Percentiles rank a stretch among this genome's conserved stretches.
These are phyloP conservation scores for Artibeus jamaicensis DNA, from an alignment of 2,797 vertebrate species.

Conservation along the genomic window DNA sequence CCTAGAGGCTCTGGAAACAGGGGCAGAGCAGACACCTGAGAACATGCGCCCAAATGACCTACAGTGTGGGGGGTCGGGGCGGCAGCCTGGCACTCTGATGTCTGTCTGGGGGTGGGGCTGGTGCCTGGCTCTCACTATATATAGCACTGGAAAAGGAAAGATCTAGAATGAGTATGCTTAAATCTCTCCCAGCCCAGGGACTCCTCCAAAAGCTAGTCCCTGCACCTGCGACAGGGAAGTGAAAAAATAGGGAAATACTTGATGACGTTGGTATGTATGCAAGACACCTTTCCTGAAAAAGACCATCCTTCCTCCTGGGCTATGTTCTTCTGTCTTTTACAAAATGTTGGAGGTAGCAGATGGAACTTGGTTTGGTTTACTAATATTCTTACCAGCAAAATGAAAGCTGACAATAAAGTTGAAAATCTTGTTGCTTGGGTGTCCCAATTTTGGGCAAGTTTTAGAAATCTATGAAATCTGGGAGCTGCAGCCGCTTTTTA, in stretches of 20 bases:
- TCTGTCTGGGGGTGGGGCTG: background rate
- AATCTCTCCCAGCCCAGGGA: background rate
- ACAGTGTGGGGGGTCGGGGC: no score
- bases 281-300: background rate
- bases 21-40: background rate
- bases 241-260: background rate
- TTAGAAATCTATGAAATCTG: background rate
- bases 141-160: background rate
- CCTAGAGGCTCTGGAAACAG: background rate
- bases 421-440: background rate
- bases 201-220: background rate
- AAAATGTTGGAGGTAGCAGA: background rate
- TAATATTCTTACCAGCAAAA: background rate
- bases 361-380: background rate
- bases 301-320: background rate
- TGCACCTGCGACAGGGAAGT: background rate
- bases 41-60: background rate
- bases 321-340: background rate
- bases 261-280: background rate
- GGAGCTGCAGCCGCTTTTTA: background rate
- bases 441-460: background rate
- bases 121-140: background rate
- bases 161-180: background rate
- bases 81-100: background rate
- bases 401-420: background rate